Evolutionary conservation across 2,797 vertebrate genomes (phyloP), one percentile per base, ranked within the genome.

Genomic region (Gymnoscopelus braueri): DNA sequence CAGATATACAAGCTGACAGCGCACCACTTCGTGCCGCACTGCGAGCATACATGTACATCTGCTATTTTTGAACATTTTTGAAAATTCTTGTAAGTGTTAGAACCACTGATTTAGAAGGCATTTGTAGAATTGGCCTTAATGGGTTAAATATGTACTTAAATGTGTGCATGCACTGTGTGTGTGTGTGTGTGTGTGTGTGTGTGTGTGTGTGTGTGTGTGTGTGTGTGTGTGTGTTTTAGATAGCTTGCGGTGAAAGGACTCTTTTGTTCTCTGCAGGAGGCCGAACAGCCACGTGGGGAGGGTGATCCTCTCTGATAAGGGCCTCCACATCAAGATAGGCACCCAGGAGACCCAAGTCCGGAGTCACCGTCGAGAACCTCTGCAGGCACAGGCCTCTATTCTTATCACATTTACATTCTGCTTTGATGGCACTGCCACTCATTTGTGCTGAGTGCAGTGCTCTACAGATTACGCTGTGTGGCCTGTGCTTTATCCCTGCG

Each of bases 201-300:
- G 32, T 4, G 5, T 24, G 44, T 29, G 19, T 29, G 24, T 32
- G 23, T 32, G 24, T n/a, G 47, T 51, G 47, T 51, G 7, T 26
- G 23, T 66, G 48, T 69, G 60, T 67, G 70, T 80, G 80, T 71
- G 26, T 80, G 63, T 82, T 83, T 75, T 74, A 89, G 87, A 84
- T 85, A 76, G 81, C 72, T 91, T 81, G 67, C 85, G 81, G 76
- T 84, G 72, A 90, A 44, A 87, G 74, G 87, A 88, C 67, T 89
- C 80, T 77, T 93, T 93, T 93, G 82, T 93, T 91, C 88, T 92
- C 89, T 74, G 80, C 88, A 66, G 92, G 92, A 89, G 87, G 84
- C 88, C 81, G 10, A 74, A 90, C 68, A 86, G 78, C 74, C 86
- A 82, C 63, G 87, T 92, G 80, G 82, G 80, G 78, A 84, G 71